Evolutionary conservation across 2,797 vertebrate genomes (phyloP).

Genomic region (Darevskia nairensis): DNA sequence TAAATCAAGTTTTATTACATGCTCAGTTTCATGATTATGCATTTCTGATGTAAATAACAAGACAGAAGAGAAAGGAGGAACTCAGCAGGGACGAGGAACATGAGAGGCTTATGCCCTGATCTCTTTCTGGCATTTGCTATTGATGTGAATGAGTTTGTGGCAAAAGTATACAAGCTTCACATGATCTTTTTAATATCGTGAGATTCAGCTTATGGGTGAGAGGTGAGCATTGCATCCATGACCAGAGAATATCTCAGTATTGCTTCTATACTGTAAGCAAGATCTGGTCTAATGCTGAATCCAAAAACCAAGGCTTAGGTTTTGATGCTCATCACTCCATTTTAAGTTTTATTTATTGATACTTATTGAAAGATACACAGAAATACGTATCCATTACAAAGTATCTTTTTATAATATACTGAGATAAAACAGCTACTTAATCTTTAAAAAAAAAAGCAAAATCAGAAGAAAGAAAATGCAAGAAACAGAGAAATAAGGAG

Average conservation of each 20-base stretch:
- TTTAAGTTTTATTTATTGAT: too few relatives aligned
- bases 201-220: background rate
- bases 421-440: too few relatives aligned
- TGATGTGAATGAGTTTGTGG: background rate
- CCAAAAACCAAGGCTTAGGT: background rate
- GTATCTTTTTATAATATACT: too few relatives aligned
- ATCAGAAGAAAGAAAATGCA: too few relatives aligned
- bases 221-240: background rate
- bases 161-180: background rate
- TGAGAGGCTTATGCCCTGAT: background rate
- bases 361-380: too few relatives aligned
- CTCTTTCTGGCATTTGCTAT: background rate
- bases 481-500: too few relatives aligned
- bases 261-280: background rate
- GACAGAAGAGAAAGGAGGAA: slow-evolving; percentile 2
- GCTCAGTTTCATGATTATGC: slow-evolving; percentile 30
- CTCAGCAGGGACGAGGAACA: slow-evolving; percentile 20
- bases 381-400: too few relatives aligned
- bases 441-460: too few relatives aligned
- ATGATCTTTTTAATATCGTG: background rate
- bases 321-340: background rate
- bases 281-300: background rate
- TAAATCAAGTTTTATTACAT: slow-evolving; percentile 46
- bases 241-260: background rate
- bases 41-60: slow-evolving; percentile 43